Evolutionary conservation across 2,797 vertebrate species (phyloP), one percentile per base, ranked within the genome.

Genomic region (Gymnoscopelus microlampas): DNA sequence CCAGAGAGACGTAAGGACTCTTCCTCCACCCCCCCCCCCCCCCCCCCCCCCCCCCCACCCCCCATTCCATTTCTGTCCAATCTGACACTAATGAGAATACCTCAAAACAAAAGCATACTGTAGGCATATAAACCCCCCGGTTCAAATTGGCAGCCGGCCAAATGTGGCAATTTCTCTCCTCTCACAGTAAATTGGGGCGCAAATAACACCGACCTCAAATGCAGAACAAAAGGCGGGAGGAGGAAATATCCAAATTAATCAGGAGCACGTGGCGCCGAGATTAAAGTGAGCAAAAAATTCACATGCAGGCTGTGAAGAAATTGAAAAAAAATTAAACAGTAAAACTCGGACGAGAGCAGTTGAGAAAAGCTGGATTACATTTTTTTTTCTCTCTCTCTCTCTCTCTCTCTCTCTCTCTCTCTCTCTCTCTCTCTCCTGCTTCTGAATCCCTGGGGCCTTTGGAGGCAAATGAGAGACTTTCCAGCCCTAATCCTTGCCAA

Each of bases 401-500:
- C 8, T 44, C 39, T 44, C 7, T 2, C 7, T 39, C 2, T 39
- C 7, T 9, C 7, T 39, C 39, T 44, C 7, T 3, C 39, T 9
- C 39, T 44, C 35, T 8, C 35, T 39, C 3, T 39, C 35, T 8
- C 35, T 77, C 67, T 81, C 73, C 70, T 24, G 60, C 73, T 76
- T 55, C 68, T 77, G 70, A 81, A 83, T 81, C 80, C 84, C 79
- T 15, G 14, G 59, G 76, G 77, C 77, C 63, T 82, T 81, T 86
- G 78, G 75, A 83, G 70, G 80, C 68, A 88, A 89, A 90, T 82
- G 77, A 87, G 77, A 82, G 85, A 83, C 68, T 85, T 88, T 88
- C 74, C 71, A 82, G 76, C 63, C 73, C 75, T 89, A 87, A 90
- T 87, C 87, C 83, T 83, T 39, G 76, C 70, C 74, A 65, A 79